Evolutionary conservation across 2,113 vertebrate species (phyloP), one percentile per base, ranked within the genome.

Genomic region (Acrocephalus kingi): DNA sequence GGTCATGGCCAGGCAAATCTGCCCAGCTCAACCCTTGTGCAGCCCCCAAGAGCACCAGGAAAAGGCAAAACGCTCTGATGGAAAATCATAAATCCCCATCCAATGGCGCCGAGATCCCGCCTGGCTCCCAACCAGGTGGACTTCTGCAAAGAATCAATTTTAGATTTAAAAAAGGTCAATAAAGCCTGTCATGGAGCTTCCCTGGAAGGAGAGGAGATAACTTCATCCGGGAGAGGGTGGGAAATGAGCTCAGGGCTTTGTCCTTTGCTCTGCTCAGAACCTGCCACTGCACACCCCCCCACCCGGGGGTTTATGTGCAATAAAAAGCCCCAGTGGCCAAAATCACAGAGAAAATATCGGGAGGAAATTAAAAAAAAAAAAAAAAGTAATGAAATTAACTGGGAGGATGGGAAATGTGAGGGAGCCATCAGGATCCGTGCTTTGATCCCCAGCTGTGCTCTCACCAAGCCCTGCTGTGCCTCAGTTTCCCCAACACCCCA

Each of bases 121-220:
- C 83, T 58, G 79, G 78, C 89, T 91, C 87, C 51, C 1, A 0
- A 39, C 71, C 89, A 64, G 85, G 49, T 28, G 46, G 66, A 85
- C 63, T 59, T 85, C 14, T 8, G 15, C 2, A 2, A 67, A 39
- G 84, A 88, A 96, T 94, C 96, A 96, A 94, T 95, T 91, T 91
- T 77, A 94, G 67, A 91, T 85, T 91, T 51, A 76, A 85, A 85
- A 93, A 87, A 86, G 95, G 84, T 96, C 94, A 86, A 91, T 90
- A 88, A 24, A 62, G 16, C 30, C 6, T 6, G 52, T 90, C 87
- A 76, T 10, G 35, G 78, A 6, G 7, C 91, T 91, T 35, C 63
- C 59, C 74, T 48, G 25, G 71, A 21, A 90, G 84, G 58, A 4
- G 7, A 80, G 87, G 91, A 85, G 90, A 95, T 17, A 67, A 55